Conservation (phyloP, 2,113 vertebrate species). For the Oxyura jamaicensis region DNA sequence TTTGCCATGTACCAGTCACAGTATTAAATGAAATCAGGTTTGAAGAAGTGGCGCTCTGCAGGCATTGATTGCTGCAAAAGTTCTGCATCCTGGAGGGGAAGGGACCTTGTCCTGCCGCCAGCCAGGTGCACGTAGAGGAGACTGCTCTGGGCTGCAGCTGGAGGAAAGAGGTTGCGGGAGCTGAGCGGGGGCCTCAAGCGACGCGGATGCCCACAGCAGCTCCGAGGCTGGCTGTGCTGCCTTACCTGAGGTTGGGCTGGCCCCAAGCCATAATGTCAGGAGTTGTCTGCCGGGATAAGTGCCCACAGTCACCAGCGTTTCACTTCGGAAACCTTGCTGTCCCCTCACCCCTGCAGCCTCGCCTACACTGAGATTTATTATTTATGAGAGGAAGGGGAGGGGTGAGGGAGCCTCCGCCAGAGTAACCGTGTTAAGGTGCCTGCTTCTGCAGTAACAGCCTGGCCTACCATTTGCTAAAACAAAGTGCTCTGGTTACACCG, state of each 20-base stretch:
- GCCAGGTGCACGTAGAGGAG: background rate
- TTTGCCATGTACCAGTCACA: background rate
- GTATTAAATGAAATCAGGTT: background rate
- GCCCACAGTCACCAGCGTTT: slow-evolving; percentile 19
- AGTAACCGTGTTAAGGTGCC: slow-evolving; percentile 50
- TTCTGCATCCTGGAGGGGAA: background rate
- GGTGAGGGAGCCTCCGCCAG: background rate
- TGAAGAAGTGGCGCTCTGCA: background rate
- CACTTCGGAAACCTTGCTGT: background rate
- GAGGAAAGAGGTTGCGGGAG: background rate
- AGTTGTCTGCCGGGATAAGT: slow-evolving; percentile 50
- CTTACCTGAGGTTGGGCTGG: slow-evolving; percentile 44
- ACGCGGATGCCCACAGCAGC: background rate
- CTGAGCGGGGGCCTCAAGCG: slow-evolving; percentile 11
- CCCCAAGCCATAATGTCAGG: slow-evolving; percentile 40
- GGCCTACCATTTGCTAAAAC: slow-evolving; percentile 43
- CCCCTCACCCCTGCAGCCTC: slow-evolving; percentile 50
- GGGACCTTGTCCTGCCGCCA: background rate
- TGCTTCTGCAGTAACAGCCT: slow-evolving; percentile 31
- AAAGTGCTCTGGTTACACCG: background rate
- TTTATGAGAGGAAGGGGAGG: slow-evolving; percentile 60
- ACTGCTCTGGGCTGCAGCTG: background rate
- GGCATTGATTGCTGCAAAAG: background rate
- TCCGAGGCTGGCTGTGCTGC: background rate
- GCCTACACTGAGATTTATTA: slow-evolving; percentile 56